Evolutionary conservation across 2,888 invertebrate genomes (phyloP).

Genomic region (Caenorhabditis uteleia): DNA sequence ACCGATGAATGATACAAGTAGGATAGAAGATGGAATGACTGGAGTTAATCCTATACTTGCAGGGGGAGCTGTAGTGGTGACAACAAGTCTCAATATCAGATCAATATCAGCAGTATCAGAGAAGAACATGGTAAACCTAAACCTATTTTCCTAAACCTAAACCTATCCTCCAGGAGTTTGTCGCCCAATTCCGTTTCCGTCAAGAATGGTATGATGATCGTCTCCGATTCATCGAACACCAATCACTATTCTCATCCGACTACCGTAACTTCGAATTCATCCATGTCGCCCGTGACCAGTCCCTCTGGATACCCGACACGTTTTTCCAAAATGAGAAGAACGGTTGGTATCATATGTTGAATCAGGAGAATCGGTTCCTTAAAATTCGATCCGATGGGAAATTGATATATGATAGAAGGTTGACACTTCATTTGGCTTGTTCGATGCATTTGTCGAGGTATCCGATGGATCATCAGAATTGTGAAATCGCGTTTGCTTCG

Average conservation of each 20-base stretch:
- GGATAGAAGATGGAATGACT: too few species aligned
- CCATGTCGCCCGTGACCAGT: constrained; percentile 62
- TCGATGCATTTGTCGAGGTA: constrained; percentile 67
- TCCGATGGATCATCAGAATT: constrained; percentile 69
- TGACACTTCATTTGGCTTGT: constrained; percentile 68
- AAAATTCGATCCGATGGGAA: constrained; percentile 67
- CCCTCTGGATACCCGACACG: constrained; percentile 67
- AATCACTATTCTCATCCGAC: constrained; percentile 45
- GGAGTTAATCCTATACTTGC: constrained; percentile 11
- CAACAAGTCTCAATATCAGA: constrained; percentile 60
- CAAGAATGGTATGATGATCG: constrained; percentile 69
- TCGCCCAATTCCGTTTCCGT: constrained; percentile 69
- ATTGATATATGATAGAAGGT: constrained; percentile 65
- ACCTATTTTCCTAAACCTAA: neutral
- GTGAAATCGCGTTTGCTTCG: constrained; percentile 68
- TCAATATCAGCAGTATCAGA: constrained; percentile 67
- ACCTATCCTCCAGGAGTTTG: constrained; percentile 60
- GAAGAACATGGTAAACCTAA: constrained; percentile 60
- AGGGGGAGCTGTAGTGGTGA: constrained; percentile 64
- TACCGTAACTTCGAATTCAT: constrained; percentile 60
- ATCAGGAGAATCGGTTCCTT: constrained; percentile 67
- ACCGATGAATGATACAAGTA: constrained; percentile 60
- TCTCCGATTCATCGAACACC: constrained; percentile 58
- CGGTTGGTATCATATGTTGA: constrained; percentile 67
- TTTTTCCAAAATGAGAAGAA: constrained; percentile 67